Conservation (phyloP, 2,113 vertebrate species). For the Pachypanchax playfairii region DNA sequence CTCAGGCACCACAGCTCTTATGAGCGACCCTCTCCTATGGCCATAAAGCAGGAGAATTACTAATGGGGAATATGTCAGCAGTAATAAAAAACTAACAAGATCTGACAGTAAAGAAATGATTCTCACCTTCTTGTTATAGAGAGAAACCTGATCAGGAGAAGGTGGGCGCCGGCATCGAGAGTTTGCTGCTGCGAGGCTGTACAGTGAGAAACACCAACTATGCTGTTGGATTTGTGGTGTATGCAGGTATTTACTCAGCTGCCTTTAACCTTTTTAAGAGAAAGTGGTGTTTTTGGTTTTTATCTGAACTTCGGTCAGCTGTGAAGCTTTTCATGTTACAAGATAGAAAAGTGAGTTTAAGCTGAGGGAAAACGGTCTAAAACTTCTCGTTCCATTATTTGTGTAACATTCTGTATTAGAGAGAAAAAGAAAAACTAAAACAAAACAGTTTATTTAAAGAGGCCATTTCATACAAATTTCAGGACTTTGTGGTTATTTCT, state of each 20-base stretch:
- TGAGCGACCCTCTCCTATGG: constrained; percentile 32
- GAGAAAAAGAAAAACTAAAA: no score
- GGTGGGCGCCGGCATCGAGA: constrained; percentile 87
- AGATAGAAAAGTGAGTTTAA: neutral
- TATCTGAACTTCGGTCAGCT: neutral
- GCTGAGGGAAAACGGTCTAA: neutral
- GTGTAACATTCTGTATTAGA: no score
- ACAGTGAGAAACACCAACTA: constrained; percentile 92
- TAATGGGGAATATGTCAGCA: constrained; percentile 54
- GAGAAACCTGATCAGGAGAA: constrained; percentile 83
- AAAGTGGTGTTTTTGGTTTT: neutral
- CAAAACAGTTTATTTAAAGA: no score
- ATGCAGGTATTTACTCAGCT: constrained; percentile 83
- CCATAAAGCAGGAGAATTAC: constrained; percentile 47
- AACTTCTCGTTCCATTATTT: no score
- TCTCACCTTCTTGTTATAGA: constrained; percentile 76
- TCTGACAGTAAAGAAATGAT: constrained; percentile 60
- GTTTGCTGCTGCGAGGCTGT: constrained; percentile 91
- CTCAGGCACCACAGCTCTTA: constrained; percentile 49
- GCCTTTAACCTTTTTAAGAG: constrained; percentile 8
- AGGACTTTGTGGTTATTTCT: no score
- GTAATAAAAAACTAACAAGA: constrained; percentile 64
- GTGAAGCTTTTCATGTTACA: neutral
- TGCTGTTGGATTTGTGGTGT: constrained; percentile 91
- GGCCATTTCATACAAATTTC: no score